Conservation (phyloP, 53 echinoderm and acorn worm genomes). For the Holothuria leucospilota region DNA sequence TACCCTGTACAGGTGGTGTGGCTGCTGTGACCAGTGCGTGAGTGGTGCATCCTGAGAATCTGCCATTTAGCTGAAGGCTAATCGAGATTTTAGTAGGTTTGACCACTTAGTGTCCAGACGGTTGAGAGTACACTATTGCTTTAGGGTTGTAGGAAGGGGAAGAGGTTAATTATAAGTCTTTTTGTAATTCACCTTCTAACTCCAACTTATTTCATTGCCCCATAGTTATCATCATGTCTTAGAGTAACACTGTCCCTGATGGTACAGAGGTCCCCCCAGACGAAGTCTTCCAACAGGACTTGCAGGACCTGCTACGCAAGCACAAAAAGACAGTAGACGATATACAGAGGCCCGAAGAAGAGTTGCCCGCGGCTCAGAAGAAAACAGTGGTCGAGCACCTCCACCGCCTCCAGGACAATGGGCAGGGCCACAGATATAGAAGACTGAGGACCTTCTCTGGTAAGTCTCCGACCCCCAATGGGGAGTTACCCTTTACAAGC, state of each 20-base stretch:
- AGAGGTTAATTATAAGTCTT: too few relatives aligned
- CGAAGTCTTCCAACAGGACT: slow-evolving; percentile 13
- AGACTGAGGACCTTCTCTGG: slow-evolving; percentile 69
- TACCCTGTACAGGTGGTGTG: slow-evolving; percentile 21
- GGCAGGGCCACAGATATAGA: not conserved
- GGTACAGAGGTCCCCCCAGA: too few relatives aligned
- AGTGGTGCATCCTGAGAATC: slow-evolving; percentile 30
- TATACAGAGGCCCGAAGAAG: not conserved
- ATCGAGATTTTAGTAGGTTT: not conserved
- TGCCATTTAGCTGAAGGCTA: not conserved
- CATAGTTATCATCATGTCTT: not conserved
- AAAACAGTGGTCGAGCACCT: slow-evolving; percentile 13
- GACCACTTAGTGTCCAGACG: slow-evolving; percentile 22
- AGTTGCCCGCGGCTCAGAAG: too few relatives aligned
- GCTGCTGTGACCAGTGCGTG: slow-evolving; percentile 21
- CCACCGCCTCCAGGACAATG: not conserved
- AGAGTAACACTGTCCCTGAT: not conserved
- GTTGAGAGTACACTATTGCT: slow-evolving; percentile 18
- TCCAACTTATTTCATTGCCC: not conserved
- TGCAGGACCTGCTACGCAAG: slow-evolving; percentile 10
- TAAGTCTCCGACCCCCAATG: slow-evolving; percentile 49
- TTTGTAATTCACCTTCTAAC: not conserved
- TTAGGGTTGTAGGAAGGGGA: not conserved
- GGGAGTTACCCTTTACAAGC: not conserved
- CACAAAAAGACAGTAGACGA: slow-evolving; percentile 54